Evolutionary conservation across 2,113 vertebrate species (phyloP).

Genomic region (Plestiodon gilberti): DNA sequence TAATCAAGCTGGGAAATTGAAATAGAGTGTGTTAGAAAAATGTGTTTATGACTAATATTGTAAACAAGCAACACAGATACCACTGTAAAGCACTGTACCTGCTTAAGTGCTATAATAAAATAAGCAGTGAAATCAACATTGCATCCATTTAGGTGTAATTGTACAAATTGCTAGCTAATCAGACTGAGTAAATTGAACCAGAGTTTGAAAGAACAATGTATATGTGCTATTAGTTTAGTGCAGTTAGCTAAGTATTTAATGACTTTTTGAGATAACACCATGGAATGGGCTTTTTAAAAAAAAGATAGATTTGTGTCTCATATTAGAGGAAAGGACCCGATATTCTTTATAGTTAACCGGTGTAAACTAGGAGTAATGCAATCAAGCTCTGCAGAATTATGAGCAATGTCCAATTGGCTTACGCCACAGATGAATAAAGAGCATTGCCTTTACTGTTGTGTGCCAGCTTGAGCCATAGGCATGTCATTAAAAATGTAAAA

Average conservation of each 20-base stretch:
- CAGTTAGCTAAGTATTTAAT: constrained; percentile 51
- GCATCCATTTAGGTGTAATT: constrained; percentile 70
- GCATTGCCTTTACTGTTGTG: constrained; percentile 42
- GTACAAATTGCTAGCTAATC: constrained; percentile 74
- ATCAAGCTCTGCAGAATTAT: constrained; percentile 21
- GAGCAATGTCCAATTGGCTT: constrained; percentile 17
- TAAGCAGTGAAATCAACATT: constrained; percentile 67
- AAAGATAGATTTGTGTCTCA: constrained; percentile 25
- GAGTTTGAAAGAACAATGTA: constrained; percentile 56
- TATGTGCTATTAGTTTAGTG: constrained; percentile 53
- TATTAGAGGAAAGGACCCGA: neutral
- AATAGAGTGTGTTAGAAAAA: constrained; percentile 62
- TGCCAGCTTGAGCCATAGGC: constrained; percentile 39
- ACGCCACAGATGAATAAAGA: neutral
- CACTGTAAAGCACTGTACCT: constrained; percentile 67
- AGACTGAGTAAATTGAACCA: constrained; percentile 64
- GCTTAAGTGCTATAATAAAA: constrained; percentile 68
- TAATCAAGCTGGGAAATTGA: constrained; percentile 74
- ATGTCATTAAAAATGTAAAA: constrained; percentile 68
- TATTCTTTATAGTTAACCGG: constrained; percentile 25
- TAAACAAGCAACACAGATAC: constrained; percentile 58
- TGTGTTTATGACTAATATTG: constrained; percentile 73
- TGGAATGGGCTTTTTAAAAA: constrained; percentile 3
- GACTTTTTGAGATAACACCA: constrained; percentile 35
- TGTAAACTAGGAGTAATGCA: constrained; percentile 36